A percentile compares a stretch with the other conserved stretches of the same genome.
These are phyloP conservation scores for Campoplex nolae DNA, from an alignment of 2,888 invertebrate genomes.

Conservation along the genomic window DNA sequence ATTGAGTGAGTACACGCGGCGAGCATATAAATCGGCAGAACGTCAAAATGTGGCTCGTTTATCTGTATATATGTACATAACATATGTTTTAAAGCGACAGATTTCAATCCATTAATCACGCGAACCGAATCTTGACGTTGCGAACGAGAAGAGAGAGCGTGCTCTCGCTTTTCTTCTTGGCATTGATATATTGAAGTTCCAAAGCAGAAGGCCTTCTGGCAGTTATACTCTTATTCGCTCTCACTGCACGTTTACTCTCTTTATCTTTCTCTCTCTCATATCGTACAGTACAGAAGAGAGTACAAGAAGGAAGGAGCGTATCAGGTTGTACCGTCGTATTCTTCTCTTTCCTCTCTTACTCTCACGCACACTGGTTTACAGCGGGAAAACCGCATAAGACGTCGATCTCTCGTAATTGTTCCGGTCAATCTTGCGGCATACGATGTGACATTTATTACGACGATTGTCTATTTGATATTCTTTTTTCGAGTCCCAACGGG, in stretches of 20 bases:
- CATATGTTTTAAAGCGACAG: constrained; percentile 58
- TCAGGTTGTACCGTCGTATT: not conserved
- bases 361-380: not conserved
- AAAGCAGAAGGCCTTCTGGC: constrained; percentile 46
- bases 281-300: not conserved
- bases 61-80: constrained; percentile 50
- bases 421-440: constrained; percentile 61
- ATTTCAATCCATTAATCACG: constrained; percentile 71
- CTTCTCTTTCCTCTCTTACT: not conserved
- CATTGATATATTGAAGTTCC: constrained; percentile 67
- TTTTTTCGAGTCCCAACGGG: constrained; percentile 4
- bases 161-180: constrained; percentile 63
- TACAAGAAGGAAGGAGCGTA: not conserved
- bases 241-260: not conserved
- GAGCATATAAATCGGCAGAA: constrained; percentile 63
- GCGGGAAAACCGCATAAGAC: constrained; percentile 25
- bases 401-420: constrained; percentile 62
- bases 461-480: constrained; percentile 36
- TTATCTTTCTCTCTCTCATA: constrained; percentile 19
- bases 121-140: constrained; percentile 63
- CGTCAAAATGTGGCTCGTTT: constrained; percentile 63
- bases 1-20: constrained; percentile 48
- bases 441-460: constrained; percentile 57
- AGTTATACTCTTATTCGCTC: constrained; percentile 17
- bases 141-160: constrained; percentile 47